These are phyloP conservation scores for Okapia johnstoni DNA, from an alignment of 2,113 vertebrate genomes.

Conservation along the genomic window DNA sequence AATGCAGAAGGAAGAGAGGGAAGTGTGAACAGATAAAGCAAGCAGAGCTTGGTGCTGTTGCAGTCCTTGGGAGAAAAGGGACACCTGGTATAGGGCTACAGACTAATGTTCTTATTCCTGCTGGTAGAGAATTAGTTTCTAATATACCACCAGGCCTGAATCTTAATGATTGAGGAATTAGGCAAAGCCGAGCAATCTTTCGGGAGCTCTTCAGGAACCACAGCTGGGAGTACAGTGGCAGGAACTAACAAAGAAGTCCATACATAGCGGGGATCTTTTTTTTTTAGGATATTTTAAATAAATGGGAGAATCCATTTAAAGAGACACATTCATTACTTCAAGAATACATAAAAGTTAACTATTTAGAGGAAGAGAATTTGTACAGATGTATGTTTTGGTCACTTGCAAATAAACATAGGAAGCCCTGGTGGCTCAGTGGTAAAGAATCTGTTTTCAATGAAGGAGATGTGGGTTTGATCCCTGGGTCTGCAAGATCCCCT, in stretches of 20 bases:
- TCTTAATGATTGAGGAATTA: slow-evolving; percentile 71
- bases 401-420: neutral
- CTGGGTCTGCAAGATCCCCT: neutral
- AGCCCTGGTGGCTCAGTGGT: neutral
- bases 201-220: slow-evolving; percentile 64
- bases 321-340: neutral
- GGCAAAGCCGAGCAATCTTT: slow-evolving; percentile 54
- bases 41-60: slow-evolving; percentile 41
- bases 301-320: slow-evolving; percentile 65
- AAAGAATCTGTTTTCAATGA: neutral
- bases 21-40: neutral
- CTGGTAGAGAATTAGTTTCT: slow-evolving; percentile 64
- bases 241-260: slow-evolving; percentile 57
- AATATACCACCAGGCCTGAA: slow-evolving; percentile 67
- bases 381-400: neutral
- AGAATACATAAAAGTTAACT: slow-evolving; percentile 43
- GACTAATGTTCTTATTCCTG: slow-evolving; percentile 62
- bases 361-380: slow-evolving; percentile 4
- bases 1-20: neutral
- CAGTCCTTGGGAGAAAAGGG: slow-evolving; percentile 47
- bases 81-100: slow-evolving; percentile 62
- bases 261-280: slow-evolving; percentile 41
- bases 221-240: slow-evolving; percentile 61
- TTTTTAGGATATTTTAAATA: slow-evolving; percentile 65
- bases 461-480: neutral